Conservation (phyloP, 1,140 invertebrate species). For the Elymnias hypermnestra region DNA sequence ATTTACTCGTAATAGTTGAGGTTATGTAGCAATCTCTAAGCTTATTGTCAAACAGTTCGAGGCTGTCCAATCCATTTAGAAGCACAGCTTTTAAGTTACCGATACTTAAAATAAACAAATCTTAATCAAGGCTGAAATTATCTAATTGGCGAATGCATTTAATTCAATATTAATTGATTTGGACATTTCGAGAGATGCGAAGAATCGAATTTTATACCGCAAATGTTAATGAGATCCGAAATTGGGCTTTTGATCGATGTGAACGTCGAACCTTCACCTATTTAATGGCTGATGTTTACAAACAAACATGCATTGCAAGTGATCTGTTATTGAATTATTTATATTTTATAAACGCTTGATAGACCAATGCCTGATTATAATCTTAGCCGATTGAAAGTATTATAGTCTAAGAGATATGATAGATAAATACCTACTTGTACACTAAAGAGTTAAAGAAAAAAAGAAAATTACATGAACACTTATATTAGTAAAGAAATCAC, state of each 20-base stretch:
- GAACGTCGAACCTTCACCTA: conserved; percentile 30
- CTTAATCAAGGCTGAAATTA: conserved; percentile 22
- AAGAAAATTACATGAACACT: too few relatives aligned
- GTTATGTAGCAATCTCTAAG: conserved; percentile 16
- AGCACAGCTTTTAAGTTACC: conserved; percentile 18
- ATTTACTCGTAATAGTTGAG: too few relatives aligned
- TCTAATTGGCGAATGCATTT: conserved; percentile 23
- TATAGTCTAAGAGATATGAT: too few relatives aligned
- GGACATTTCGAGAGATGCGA: conserved; percentile 25
- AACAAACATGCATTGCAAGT: conserved; percentile 4
- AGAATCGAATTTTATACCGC: conserved; percentile 13
- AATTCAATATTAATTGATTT: conserved; percentile 33
- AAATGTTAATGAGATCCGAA: conserved; percentile 27
- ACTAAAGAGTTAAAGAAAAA: too few relatives aligned
- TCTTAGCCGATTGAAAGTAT: not conserved
- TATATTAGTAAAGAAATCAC: too few relatives aligned
- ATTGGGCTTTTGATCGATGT: conserved; percentile 24
- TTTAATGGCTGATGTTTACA: conserved; percentile 9
- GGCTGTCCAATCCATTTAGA: conserved; percentile 11
- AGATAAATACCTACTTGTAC: too few relatives aligned
- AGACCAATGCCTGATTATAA: not conserved
- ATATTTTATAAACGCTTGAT: not conserved
- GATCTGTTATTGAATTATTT: not conserved
- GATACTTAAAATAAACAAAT: conserved; percentile 25
- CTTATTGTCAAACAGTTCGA: conserved; percentile 26